Evolutionary conservation across 2,113 vertebrate species (phyloP).

Genomic region (Chitala chitala): DNA sequence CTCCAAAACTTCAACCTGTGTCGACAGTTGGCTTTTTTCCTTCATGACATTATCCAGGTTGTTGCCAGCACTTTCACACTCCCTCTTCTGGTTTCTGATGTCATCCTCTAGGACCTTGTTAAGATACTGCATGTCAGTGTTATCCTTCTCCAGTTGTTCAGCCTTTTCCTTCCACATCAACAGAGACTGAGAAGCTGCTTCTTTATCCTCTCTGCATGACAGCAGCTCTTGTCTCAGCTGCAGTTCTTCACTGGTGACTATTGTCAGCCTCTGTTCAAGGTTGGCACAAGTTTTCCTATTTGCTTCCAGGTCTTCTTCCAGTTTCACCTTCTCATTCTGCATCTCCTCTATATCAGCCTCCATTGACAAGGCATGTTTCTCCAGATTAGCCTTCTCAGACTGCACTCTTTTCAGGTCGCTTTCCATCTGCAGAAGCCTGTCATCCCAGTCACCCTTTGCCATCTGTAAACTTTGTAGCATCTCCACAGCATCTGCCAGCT

Average conservation of each 20-base stretch:
- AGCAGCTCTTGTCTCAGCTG: conserved; percentile 61
- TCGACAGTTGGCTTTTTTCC: conserved; percentile 57
- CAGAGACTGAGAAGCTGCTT: conserved; percentile 55
- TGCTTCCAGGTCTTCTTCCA: conserved; percentile 61
- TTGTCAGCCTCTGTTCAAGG: conserved; percentile 66
- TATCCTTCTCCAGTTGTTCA: conserved; percentile 56
- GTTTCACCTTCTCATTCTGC: conserved; percentile 56
- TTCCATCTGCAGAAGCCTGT: conserved; percentile 64
- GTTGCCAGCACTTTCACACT: conserved; percentile 54
- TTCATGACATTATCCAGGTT: conserved; percentile 45
- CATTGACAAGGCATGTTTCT: conserved; percentile 57
- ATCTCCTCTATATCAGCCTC: conserved; percentile 62
- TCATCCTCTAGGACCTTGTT: conserved; percentile 65
- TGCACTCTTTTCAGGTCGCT: conserved; percentile 58
- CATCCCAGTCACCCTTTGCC: conserved; percentile 54
- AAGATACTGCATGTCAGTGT: conserved; percentile 52
- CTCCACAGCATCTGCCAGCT: conserved; percentile 49
- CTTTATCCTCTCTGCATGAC: conserved; percentile 62
- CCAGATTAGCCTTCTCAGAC: conserved; percentile 62
- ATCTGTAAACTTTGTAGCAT: conserved; percentile 52
- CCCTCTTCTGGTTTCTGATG: conserved; percentile 52
- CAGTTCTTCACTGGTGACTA: conserved; percentile 55
- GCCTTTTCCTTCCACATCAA: conserved; percentile 61
- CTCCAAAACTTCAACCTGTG: conserved; percentile 58
- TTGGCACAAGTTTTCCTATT: conserved; percentile 50